These are phyloP conservation scores for Manis crassicaudata DNA, from an alignment of 2,797 vertebrate species.

Conservation along the genomic window DNA sequence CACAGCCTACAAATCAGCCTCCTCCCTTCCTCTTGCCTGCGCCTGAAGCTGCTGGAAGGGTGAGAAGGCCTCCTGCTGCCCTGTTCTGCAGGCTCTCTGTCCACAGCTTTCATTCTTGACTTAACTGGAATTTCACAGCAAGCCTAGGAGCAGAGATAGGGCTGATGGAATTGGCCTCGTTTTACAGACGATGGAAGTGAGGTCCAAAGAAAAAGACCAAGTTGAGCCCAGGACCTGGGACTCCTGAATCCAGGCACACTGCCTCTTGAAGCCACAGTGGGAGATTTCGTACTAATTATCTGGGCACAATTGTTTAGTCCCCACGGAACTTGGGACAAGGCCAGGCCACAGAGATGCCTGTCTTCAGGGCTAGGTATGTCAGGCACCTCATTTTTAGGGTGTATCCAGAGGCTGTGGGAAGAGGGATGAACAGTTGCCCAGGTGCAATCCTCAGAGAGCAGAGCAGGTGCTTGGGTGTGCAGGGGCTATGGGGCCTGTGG, in stretches of 20 bases:
- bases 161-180: not conserved
- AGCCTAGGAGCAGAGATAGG: not conserved
- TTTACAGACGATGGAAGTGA: not conserved
- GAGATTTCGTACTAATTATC: not conserved
- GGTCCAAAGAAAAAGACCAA: not conserved
- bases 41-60: not conserved
- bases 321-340: not conserved
- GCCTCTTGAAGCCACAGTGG: not conserved
- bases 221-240: not conserved
- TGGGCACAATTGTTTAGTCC: not conserved
- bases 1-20: not conserved
- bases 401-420: not conserved
- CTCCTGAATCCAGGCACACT: not conserved
- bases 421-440: not conserved
- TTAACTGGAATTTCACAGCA: not conserved
- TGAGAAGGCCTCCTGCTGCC: slow-evolving; percentile 16
- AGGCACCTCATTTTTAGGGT: not conserved
- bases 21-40: not conserved
- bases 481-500: not conserved
- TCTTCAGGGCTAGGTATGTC: not conserved
- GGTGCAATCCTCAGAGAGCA: not conserved
- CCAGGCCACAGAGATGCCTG: not conserved
- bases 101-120: not conserved
- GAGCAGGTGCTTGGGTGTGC: not conserved
- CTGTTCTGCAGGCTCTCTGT: not conserved